Base-by-base conservation (phyloP, 1,140 invertebrate genomes). In the Drosophila nasuta region DNA sequence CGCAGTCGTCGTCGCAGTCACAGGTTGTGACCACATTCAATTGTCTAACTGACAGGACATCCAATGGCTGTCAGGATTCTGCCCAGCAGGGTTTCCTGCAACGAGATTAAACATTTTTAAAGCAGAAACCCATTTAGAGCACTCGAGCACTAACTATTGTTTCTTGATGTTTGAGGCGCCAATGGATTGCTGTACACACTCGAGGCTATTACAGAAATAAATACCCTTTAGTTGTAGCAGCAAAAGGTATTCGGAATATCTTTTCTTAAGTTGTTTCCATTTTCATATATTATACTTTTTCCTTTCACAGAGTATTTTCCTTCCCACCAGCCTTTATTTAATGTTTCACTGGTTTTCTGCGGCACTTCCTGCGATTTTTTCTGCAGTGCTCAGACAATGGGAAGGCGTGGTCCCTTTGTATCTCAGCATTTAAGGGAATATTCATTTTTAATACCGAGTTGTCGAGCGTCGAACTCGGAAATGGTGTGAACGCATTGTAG, bases 21-120 rank as follows among this genome's bases (percentile, higher is more conserved):
- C 7, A 20, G 62, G 33, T 41, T 28, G 48, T 52, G 46, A 52
- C 62, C 20, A 62, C 46, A 49, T 62, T 49, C 35, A 25, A 11
- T 35, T 57, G 17, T 57, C 54, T 57, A 15, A 5, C 35, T 57
- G 35, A 20, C 54, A 57, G 33, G 15, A 11, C n/a, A 43, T 43
- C n/a, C 41, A 43, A 13, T 43, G 41, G 41, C 41, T 13, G 41
- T 43, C 41, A 43, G 41, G 41, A 57, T 56, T 56, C 3, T 8
- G 35, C 8, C n/a, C 30, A 13, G 30, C 30, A 17, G 52, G 2
- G 17, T 56, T 56, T 56, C 49, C 51, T 38, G 1, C 33, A 57
- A 30, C 54, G 4, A 20, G 15, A 20, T 57, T 41, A 41, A 57
- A 41, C 2, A 20, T 57, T 41, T 57, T 57, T 17, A 57, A 25